Base-by-base conservation (phyloP, 2,113 vertebrate species). In the Indicator indicator region DNA sequence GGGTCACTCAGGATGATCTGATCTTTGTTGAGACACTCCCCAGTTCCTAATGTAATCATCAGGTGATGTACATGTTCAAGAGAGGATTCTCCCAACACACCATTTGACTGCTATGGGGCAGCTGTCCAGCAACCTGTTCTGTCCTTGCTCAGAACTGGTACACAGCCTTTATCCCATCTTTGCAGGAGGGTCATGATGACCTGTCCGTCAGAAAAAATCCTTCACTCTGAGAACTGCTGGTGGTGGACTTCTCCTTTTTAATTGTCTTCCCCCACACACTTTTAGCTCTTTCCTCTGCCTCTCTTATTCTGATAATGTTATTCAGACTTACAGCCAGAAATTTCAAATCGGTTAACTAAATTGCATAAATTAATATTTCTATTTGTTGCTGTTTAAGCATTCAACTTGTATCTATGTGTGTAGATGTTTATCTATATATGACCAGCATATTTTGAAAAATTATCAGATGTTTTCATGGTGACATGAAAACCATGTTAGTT, bases 111-210 rank as follows among this genome's bases (percentile, higher is more conserved):
- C 11, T 48, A 44, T 6, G 17, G 21, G 24, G 6, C n/a, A 77
- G 48, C 48, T 10, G 9, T 20, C 17, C 2, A 6, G 18, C 42
- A 74, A 5, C 27, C 58, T 26, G 5, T 9, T 8, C 17, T 62
- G 8, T 11, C 18, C 79, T 63, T 83, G 55, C 27, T 46, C 46
- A 24, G 42, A 63, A 12, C 5, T 3, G 2, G 4, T 5, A 13
- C 6, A 23, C 14, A 63, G 16, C 18, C 70, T 42, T 2, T 0
- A 36, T 28, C 15, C 14, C 9, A 8, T 40, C 19, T 65, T 75
- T 82, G 7, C 9, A 54, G 32, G 28, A 60, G 56, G 13, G 17
- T 44, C 1, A 0, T 2, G 20, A 18, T 3, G 5, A 11, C 7
- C 33, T 74, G 67, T 38, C 27, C 21, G 70, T 52, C 62, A 48